phyloP scores from a whole-genome alignment of 2,113 vertebrate genomes.

The Oenanthe melanoleuca region DNA sequence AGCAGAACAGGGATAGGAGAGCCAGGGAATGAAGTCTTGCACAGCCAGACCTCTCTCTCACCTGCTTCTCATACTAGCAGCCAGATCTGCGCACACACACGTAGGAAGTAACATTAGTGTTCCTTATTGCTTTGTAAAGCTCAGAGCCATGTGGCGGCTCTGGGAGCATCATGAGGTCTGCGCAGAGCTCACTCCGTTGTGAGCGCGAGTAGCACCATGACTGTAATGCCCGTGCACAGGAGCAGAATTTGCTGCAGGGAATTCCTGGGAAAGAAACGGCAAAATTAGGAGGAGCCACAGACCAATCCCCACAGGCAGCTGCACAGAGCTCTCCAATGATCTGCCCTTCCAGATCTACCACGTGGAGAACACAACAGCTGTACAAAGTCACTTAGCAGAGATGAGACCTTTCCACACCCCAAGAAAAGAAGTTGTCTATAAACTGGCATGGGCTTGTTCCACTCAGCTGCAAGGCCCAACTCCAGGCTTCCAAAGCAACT shows the following conservation, averaged over 20 bases:
- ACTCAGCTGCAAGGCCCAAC: not conserved
- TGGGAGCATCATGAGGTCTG: conserved; percentile 33
- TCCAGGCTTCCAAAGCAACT: not conserved
- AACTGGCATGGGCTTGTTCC: not conserved
- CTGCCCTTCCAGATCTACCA: not conserved
- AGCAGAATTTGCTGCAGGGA: conserved; percentile 90
- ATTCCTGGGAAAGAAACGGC: conserved; percentile 75
- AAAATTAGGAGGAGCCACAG: not conserved
- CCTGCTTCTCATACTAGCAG: conserved; percentile 53
- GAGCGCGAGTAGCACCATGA: conserved; percentile 89
- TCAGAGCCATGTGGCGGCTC: conserved; percentile 51
- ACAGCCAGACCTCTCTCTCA: conserved; percentile 46
- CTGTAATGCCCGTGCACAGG: conserved; percentile 85
- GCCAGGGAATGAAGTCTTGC: conserved; percentile 48
- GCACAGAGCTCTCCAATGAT: not conserved
- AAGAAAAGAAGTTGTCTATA: not conserved
- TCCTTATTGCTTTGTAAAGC: conserved; percentile 69
- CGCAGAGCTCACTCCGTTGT: conserved; percentile 77
- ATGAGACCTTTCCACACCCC: not conserved
- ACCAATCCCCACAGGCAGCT: not conserved
- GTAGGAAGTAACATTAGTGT: conserved; percentile 50
- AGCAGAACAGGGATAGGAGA: conserved; percentile 55
- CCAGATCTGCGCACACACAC: conserved; percentile 21
- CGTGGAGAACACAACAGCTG: not conserved
- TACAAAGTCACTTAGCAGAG: not conserved